Conservation (phyloP, 1,140 invertebrate species). For the Hydropsyche tenuis region DNA sequence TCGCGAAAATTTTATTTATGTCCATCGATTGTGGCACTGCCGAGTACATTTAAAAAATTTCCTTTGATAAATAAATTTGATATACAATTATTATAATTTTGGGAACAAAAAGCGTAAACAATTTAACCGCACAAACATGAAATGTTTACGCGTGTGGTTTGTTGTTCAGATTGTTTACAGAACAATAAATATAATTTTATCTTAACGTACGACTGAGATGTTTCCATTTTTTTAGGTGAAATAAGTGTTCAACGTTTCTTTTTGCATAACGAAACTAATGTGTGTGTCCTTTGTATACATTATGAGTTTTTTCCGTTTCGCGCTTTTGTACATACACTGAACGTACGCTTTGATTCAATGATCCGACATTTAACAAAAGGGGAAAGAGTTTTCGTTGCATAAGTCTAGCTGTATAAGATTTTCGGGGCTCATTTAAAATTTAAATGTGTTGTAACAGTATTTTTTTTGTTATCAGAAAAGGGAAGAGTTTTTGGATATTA, state of each 20-base stretch:
- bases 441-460: slow-evolving; percentile 41
- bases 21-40: not conserved
- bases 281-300: not conserved
- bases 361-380: slow-evolving; percentile 32
- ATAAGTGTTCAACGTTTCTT: slow-evolving; percentile 3
- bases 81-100: too few relatives aligned
- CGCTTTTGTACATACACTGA: not conserved
- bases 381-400: slow-evolving; percentile 14
- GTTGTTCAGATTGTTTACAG: too few relatives aligned
- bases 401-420: slow-evolving; percentile 26
- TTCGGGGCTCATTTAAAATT: slow-evolving; percentile 41
- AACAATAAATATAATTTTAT: not conserved
- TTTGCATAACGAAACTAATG: slow-evolving; percentile 2
- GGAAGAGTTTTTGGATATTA: slow-evolving; percentile 38
- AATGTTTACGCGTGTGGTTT: too few relatives aligned
- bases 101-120: too few relatives aligned
- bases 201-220: slow-evolving; percentile 1
- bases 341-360: slow-evolving; percentile 18
- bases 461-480: slow-evolving; percentile 40
- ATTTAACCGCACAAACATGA: too few relatives aligned
- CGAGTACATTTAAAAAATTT: too few relatives aligned
- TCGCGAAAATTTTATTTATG: slow-evolving; percentile 7
- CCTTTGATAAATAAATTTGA: too few relatives aligned
- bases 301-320: not conserved
- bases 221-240: not conserved